A percentile compares a stretch with the other conserved stretches of the same genome.
Conservation (phyloP, 2,888 invertebrate genomes). For the Lysandra coridon region DNA sequence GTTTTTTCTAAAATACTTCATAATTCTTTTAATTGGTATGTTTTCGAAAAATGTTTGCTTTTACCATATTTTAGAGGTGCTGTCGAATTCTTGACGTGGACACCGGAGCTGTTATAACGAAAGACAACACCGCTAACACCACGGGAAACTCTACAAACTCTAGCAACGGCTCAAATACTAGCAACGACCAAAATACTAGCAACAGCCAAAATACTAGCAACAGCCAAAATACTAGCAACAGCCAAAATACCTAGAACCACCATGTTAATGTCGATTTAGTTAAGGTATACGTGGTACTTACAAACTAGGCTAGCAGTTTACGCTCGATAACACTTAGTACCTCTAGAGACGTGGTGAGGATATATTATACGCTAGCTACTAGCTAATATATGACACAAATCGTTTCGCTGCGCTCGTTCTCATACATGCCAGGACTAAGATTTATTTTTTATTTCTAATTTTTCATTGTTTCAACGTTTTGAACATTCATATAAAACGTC, state of each 20-base stretch:
- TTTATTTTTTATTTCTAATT: background rate
- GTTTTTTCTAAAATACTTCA: background rate
- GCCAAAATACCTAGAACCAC: constrained; percentile 7
- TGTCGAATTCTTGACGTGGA: constrained; percentile 57
- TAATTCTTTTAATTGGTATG: background rate
- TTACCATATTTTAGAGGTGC: constrained; percentile 56
- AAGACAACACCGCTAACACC: background rate
- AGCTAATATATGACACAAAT: background rate
- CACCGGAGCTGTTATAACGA: constrained; percentile 52
- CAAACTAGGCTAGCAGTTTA: background rate
- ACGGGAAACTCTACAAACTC: background rate
- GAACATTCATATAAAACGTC: background rate
- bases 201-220: constrained; percentile 1
- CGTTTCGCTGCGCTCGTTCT: background rate
- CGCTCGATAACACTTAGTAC: background rate
- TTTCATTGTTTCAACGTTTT: background rate
- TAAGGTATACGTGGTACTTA: constrained; percentile 28
- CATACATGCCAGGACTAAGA: background rate
- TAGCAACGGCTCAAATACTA: background rate
- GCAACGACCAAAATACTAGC: constrained; percentile 3
- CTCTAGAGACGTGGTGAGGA: background rate
- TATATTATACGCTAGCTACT: background rate
- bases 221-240: background rate
- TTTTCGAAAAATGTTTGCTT: constrained; percentile 37
- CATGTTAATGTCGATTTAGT: background rate